Percentiles rank a stretch among this genome's conserved stretches.
Conservation (phyloP, 2,797 vertebrate genomes). For the Centropyge bicolor region DNA sequence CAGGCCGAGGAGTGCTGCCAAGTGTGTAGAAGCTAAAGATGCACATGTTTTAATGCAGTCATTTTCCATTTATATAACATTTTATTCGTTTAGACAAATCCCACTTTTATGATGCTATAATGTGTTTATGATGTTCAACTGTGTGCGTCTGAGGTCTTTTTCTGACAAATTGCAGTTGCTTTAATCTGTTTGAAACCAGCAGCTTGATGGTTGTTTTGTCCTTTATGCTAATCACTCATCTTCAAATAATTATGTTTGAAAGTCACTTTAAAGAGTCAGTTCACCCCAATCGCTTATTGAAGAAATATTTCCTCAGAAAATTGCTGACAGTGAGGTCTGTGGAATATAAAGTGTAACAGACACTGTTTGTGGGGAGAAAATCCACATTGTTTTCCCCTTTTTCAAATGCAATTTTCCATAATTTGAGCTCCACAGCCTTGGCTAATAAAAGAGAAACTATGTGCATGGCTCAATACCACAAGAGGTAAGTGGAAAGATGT, state of each 20-base stretch:
- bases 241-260: not conserved
- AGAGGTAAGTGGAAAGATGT: not conserved
- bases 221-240: too few species aligned
- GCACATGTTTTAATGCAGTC: constrained; percentile 38
- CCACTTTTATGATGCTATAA: not conserved
- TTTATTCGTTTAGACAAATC: constrained; percentile 2
- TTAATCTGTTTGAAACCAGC: not conserved
- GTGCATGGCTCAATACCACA: not conserved
- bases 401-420: constrained; percentile 2
- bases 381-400: not conserved
- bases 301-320: not conserved
- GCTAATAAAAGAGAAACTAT: constrained; percentile 16
- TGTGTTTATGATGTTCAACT: not conserved
- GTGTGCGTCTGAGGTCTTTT: not conserved
- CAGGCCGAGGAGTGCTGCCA: constrained; percentile 56
- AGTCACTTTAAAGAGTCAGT: not conserved
- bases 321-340: constrained; percentile 18
- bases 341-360: not conserved
- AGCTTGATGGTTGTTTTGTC: not conserved
- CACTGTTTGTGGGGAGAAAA: not conserved
- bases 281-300: not conserved
- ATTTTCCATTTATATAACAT: not conserved
- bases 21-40: constrained; percentile 44
- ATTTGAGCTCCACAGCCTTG: not conserved
- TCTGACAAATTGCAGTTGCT: not conserved